Base-by-base conservation (phyloP, 2,797 vertebrate genomes). In the Myotis myotis region DNA sequence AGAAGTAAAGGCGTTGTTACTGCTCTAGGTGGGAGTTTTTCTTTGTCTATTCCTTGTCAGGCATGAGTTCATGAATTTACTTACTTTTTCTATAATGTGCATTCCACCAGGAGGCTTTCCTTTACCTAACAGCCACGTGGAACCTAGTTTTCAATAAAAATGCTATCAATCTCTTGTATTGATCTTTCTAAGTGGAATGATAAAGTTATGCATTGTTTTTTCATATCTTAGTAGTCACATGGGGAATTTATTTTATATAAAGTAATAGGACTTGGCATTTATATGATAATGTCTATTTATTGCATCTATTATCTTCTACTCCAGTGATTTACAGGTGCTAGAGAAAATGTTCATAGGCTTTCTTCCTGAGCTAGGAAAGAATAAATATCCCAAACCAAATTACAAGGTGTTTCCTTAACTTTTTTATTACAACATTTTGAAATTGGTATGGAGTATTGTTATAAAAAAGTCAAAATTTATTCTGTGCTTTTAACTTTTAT, bases 241-340 rank as follows among this genome's bases (percentile, higher is more conserved):
- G 57, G 79, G 64, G 28, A 83, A 93, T 95, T 96, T 93, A 92
- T 92, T 96, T 89, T 66, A 86, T 76, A 92, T 76, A 33, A 28
- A 78, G 82, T 93, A 94, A 75, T 70, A 83, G 36, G 78, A 88
- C 12, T 74, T 96, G 92, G 10, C 47, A 95, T 93, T 96, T 95
- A 94, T 92, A 57, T 71, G 57, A 93, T 92, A 89, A 79, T 96
- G 82, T 49, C 47, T 78, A 38, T 93, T 94, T 95, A 93, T 92
- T 92, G 51, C 23, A 95, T 74, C 55, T 85, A 87, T 94, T 92
- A 84, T 91, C 71, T 55, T 78, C 44, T 95, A 85, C 57, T 51
- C 13, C 38, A 75, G 36, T 94, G 87, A 93, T 74, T 94, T 86
- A 82, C 51, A 95, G 28, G 66, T 88, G 92, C 74, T 94, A 28